Evolutionary conservation across 2,113 vertebrate species (phyloP).

Genomic region (Craseonycteris thonglongyai): DNA sequence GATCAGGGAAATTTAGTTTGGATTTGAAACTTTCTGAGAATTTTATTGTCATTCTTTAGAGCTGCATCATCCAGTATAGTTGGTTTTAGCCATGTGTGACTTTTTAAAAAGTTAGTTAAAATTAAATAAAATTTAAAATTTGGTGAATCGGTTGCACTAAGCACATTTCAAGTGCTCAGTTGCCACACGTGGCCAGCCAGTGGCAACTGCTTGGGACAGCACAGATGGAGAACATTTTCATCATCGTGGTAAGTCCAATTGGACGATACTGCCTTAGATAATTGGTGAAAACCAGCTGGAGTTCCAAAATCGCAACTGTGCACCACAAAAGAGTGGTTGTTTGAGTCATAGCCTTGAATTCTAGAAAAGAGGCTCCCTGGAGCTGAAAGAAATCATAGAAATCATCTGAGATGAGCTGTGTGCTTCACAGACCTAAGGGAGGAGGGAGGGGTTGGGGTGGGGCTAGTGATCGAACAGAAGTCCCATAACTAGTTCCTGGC

Average conservation of each 20-base stretch:
- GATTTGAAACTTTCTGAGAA: neutral
- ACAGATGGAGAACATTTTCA: neutral
- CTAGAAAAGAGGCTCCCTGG: neutral
- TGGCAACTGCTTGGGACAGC: neutral
- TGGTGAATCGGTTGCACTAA: neutral
- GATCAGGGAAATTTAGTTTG: neutral
- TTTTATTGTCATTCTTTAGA: neutral
- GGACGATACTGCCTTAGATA: neutral
- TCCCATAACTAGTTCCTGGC: neutral
- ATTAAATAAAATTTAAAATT: slow-evolving; percentile 24
- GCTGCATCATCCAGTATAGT: too few species aligned
- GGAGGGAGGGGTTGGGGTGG: too few species aligned
- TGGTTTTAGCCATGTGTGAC: neutral
- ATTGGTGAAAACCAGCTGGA: neutral
- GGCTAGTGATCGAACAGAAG: neutral
- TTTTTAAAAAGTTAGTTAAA: slow-evolving; percentile 29
- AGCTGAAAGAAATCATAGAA: neutral
- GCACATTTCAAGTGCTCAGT: neutral
- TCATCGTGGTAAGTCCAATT: neutral
- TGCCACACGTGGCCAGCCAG: neutral
- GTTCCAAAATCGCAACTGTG: neutral
- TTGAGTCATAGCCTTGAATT: neutral
- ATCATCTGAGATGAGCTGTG: neutral
- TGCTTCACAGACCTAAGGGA: neutral
- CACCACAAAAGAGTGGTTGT: neutral